These are phyloP conservation scores for Bombylius major DNA, from an alignment of 2,888 invertebrate species.

Conservation along the genomic window DNA sequence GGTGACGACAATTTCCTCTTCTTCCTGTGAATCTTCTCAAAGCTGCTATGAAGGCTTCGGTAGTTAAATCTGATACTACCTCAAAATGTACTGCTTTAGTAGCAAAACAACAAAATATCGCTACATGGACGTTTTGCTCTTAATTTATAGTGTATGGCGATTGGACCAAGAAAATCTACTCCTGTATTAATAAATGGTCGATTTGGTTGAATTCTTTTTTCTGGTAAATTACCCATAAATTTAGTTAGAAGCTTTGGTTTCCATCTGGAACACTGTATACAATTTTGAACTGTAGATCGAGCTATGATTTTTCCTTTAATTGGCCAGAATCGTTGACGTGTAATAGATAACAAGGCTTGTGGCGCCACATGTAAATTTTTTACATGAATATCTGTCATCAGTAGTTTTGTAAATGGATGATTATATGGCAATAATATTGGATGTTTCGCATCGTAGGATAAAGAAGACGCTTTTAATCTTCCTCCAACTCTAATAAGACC, in stretches of 20 bases:
- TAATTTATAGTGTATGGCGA: conserved; percentile 2
- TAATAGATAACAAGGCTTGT: too few species aligned
- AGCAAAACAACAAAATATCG: conserved; percentile 10
- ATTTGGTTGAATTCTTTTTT: conserved; percentile 6
- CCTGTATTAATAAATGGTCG: conserved; percentile 9
- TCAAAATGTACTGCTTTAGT: conserved; percentile 13
- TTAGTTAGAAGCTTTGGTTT: conserved; percentile 11
- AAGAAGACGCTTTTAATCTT: too few species aligned
- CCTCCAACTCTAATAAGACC: too few species aligned
- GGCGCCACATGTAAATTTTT: too few species aligned
- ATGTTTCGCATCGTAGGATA: too few species aligned
- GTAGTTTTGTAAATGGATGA: too few species aligned
- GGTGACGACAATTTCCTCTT: not conserved
- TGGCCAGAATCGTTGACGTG: conserved; percentile 14
- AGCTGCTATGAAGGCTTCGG: conserved; percentile 10
- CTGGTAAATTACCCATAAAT: conserved; percentile 20
- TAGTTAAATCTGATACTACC: conserved; percentile 8
- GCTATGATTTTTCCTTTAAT: conserved; percentile 11
- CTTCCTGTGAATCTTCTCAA: conserved; percentile 8
- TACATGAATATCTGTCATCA: too few species aligned
- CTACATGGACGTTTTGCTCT: conserved; percentile 7
- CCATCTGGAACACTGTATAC: conserved; percentile 11
- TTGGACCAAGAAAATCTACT: conserved; percentile 8
- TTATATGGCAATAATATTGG: too few species aligned
- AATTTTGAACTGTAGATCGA: conserved; percentile 11